Base-by-base conservation (phyloP, 2,113 vertebrate genomes). In the Carassius auratus region DNA sequence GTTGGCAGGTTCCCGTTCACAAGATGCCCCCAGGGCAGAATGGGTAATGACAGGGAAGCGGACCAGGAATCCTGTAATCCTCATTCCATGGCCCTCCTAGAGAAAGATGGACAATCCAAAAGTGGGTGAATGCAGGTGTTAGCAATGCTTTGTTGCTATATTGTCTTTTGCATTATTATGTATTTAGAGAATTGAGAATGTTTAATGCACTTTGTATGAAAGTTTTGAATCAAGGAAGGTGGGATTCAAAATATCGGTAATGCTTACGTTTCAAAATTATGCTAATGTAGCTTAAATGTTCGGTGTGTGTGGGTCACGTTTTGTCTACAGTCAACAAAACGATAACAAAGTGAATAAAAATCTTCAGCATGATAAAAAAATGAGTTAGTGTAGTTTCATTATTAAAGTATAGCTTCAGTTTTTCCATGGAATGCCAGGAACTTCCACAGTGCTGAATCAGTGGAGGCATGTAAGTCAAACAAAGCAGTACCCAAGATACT, bases 61-160 rank as follows among this genome's bases (percentile, higher is more conserved):
- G 26, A 36, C 45, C 10, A 42, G 74, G n/a, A 71, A 13, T 48
- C 48, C 83, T 75, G 68, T 74, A 81, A 66, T 87, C 23, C 71
- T 69, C 61, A 84, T 84, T 87, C 76, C 69, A 61, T 15, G 14
- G 36, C 52, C 84, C 17, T 50, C 68, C 74, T 52, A 61, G 71
- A 62, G 74, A 85, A 33, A 77, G 77, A 59, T 4, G 33, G 50
- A 62, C 50, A 26, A 42, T 3, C 13, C 33, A 64, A 23, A 23
- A 74, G 83, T 66, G n/a, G 30, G 5, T 62, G 15, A 55, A 26
- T 50, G 48, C 57, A 84, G 69, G 69, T 86, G 76, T 81, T 69
- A 10, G 48, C 36, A 21, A 10, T 5, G 23, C 48, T 50, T 76
- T 55, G 15, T 38, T 64, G 21, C 7, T 52, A 14, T 14, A 5